These are phyloP conservation scores for Allygus modestus DNA, from an alignment of 2,888 invertebrate genomes.

Conservation along the genomic window DNA sequence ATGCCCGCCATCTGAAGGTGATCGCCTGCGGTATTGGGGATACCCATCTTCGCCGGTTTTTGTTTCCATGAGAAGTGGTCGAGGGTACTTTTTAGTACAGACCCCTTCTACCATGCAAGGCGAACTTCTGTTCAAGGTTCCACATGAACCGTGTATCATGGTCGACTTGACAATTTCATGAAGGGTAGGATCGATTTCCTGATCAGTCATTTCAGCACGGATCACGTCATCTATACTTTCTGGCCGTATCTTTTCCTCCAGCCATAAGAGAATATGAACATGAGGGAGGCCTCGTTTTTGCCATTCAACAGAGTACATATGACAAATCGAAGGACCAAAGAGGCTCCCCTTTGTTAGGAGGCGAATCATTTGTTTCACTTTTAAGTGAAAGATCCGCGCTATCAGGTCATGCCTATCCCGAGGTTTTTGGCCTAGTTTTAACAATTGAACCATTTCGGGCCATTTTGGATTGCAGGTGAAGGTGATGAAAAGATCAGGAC, in stretches of 20 bases:
- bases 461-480: conserved; percentile 70
- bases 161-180: conserved; percentile 62
- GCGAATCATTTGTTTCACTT: not conserved
- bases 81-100: conserved; percentile 73
- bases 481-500: conserved; percentile 69
- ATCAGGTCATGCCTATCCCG: conserved; percentile 70
- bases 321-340: conserved; percentile 66
- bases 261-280: conserved; percentile 68
- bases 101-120: conserved; percentile 73
- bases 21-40: conserved; percentile 62
- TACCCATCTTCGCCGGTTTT: conserved; percentile 38
- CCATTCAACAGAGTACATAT: conserved; percentile 68
- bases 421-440: conserved; percentile 56
- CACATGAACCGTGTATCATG: conserved; percentile 73
- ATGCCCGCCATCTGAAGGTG: conserved; percentile 18
- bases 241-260: conserved; percentile 66
- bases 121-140: conserved; percentile 70
- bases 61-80: conserved; percentile 70
- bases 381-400: conserved; percentile 21
- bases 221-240: conserved; percentile 71
- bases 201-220: conserved; percentile 72
- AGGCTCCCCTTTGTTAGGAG: not conserved
- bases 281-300: conserved; percentile 70
- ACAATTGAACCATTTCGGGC: conserved; percentile 67
- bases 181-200: conserved; percentile 69